Conservation (phyloP, 1,140 invertebrate species). For the Drosophila orena region DNA sequence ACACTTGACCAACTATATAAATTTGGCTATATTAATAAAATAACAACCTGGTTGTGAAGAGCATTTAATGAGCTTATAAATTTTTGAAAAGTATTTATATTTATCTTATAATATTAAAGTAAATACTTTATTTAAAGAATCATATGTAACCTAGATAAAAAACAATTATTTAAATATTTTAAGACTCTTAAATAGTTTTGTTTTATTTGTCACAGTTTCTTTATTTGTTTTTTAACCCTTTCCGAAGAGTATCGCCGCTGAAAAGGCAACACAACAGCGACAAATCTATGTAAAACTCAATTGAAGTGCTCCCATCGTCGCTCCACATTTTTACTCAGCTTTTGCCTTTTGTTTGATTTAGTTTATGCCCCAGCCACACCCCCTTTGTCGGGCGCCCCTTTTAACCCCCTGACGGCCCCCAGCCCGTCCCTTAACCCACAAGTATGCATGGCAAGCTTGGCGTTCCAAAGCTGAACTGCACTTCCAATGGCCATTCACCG, state of each 20-base stretch:
- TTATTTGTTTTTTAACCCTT: not conserved
- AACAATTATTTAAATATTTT: too few species aligned
- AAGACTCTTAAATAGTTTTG: too few species aligned
- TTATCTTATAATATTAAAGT: too few species aligned
- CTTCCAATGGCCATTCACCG: conserved; percentile 60
- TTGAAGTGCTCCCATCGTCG: conserved; percentile 70
- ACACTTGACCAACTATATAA: not conserved
- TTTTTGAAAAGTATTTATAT: too few species aligned
- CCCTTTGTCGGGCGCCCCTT: conserved; percentile 10
- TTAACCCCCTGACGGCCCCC: not conserved
- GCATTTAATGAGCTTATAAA: too few species aligned
- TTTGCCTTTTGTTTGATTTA: conserved; percentile 81
- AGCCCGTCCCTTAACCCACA: conserved; percentile 31
- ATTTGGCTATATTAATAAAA: too few species aligned
- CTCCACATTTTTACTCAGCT: conserved; percentile 57
- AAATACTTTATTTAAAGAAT: too few species aligned
- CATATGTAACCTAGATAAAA: too few species aligned
- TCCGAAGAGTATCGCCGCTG: conserved; percentile 13
- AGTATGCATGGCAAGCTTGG: conserved; percentile 52
- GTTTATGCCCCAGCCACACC: conserved; percentile 61
- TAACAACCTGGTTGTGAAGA: too few species aligned
- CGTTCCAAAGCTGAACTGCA: conserved; percentile 69
- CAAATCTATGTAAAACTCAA: conserved; percentile 80
- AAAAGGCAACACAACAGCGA: conserved; percentile 25
- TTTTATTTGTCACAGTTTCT: not conserved